Evolutionary conservation across 2,113 vertebrate species (phyloP).

Genomic region (Narcine bancroftii): DNA sequence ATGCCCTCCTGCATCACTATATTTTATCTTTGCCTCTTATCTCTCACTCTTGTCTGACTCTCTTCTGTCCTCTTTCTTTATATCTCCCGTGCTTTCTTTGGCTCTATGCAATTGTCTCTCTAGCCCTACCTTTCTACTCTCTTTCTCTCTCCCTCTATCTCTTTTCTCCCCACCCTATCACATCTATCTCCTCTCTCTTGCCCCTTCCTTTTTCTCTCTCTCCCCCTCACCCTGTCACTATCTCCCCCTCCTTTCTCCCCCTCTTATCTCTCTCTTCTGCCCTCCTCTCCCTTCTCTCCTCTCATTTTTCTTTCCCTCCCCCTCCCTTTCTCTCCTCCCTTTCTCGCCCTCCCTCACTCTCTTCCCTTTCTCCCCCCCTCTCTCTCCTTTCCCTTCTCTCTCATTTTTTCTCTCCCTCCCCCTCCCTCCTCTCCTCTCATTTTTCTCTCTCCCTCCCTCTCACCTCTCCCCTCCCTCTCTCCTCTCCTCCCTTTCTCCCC

Average conservation of each 20-base stretch:
- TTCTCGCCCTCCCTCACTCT: background rate
- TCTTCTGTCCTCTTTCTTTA: slow-evolving; percentile 24
- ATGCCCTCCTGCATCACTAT: too few species aligned
- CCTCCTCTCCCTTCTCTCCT: background rate
- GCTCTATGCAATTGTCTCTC: background rate
- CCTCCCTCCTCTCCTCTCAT: slow-evolving; percentile 38
- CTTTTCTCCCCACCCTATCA: slow-evolving; percentile 44
- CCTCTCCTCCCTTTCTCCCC: background rate
- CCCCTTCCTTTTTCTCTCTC: slow-evolving; percentile 35
- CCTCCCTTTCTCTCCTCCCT: background rate
- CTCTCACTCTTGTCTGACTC: background rate
- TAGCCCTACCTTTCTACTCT: background rate
- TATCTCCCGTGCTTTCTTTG: slow-evolving; percentile 13
- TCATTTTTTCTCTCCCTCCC: slow-evolving; percentile 43
- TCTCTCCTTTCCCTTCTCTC: slow-evolving; percentile 43
- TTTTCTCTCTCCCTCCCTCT: background rate
- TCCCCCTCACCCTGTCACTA: background rate
- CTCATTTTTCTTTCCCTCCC: slow-evolving; percentile 39
- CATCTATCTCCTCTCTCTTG: slow-evolving; percentile 39
- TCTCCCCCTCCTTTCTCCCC: slow-evolving; percentile 40
- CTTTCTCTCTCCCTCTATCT: slow-evolving; percentile 38
- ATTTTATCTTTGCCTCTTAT: slow-evolving; percentile 16
- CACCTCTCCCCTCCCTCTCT: slow-evolving; percentile 16
- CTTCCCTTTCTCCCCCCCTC: slow-evolving; percentile 1
- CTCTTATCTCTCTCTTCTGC: background rate